Conservation (phyloP, 2,113 vertebrate genomes). For the Nesogale talazaci region DNA sequence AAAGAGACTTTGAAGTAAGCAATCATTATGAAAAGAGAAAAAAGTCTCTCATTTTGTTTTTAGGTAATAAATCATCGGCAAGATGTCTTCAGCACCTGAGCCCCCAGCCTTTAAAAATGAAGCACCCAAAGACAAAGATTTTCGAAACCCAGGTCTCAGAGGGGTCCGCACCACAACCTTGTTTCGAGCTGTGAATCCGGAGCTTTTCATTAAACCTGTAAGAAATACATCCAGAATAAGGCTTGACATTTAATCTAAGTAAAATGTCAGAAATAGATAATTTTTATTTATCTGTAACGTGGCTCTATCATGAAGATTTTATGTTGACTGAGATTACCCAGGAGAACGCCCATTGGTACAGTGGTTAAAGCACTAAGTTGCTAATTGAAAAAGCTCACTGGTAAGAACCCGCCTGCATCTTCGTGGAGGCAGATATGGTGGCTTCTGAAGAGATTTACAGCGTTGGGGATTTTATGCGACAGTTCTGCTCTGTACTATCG, state of each 20-base stretch:
- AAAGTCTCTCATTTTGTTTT: constrained; percentile 53
- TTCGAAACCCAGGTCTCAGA: constrained; percentile 89
- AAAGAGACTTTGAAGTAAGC: not conserved
- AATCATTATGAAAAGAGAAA: not conserved
- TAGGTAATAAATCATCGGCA: constrained; percentile 70
- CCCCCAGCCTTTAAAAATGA: constrained; percentile 79
- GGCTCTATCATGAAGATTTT: constrained; percentile 40
- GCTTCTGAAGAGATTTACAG: too few relatives aligned
- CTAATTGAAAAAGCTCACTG: too few relatives aligned
- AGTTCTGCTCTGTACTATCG: too few relatives aligned
- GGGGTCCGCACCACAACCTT: constrained; percentile 90
- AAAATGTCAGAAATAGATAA: constrained; percentile 1
- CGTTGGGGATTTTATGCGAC: too few relatives aligned
- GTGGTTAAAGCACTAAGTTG: too few relatives aligned
- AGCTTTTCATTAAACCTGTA: constrained; percentile 98
- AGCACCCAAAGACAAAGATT: constrained; percentile 82
- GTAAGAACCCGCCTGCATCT: too few relatives aligned
- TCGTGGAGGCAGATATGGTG: too few relatives aligned
- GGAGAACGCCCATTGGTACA: too few relatives aligned
- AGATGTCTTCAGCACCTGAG: constrained; percentile 89
- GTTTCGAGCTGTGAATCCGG: constrained; percentile 96
- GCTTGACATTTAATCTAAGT: not conserved
- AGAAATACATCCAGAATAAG: constrained; percentile 75
- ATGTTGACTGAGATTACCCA: not conserved
- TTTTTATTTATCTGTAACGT: constrained; percentile 20